Base-by-base conservation (phyloP, 92 coral and sea anemone species). In the Ricordea florida region DNA sequence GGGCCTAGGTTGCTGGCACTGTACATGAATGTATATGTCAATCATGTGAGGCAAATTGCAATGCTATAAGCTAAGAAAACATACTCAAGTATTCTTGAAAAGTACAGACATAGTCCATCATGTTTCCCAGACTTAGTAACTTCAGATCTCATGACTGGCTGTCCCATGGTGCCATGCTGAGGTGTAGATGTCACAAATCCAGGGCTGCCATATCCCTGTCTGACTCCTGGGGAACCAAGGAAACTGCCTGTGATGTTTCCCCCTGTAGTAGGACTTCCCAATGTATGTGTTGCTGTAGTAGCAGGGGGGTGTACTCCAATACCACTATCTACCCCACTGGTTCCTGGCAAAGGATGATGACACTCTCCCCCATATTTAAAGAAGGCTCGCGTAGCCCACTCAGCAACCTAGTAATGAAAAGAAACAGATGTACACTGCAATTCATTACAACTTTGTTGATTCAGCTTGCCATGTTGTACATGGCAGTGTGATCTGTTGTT, bases 351-450 rank as follows among this genome's bases (percentile, higher is more conserved):
- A 34, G 88, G 74, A 24, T 59, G 89, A 76, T 67, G 60, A 22
- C 66, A 34, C 27, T 62, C 69, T 40, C 84, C 87, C 16, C 98
- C 97, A 69, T 89, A 94, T 47, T 89, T 94, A 47, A 94, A 94
- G 82, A 94, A 92, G 7, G 97, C 97, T 42, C 93, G 74, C 1
- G 96, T 92, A 16, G 98, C 98, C 98, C 98, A 94, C 30, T 92
- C 96, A 3, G 98, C 87, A 68, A 94, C 89, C 96, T 93, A 18
- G 14, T 22, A 21, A 13, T 8, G 16, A 13, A 10, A 68, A 4
- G 32, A n/a, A n/a, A 20, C 7, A 9, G 31, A 11, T 6, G 5
- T 27, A 13, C 31, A 6, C 14, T 9, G 58, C 58, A 50, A 10
- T 47, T 7, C n/a, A 17, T 3, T n/a, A 37, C 44, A 37, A 8